A percentile compares a stretch with the other conserved stretches of the same genome.
These are phyloP conservation scores for Macrocentrus cingulum DNA, from an alignment of 1,140 invertebrate genomes.

Conservation along the genomic window DNA sequence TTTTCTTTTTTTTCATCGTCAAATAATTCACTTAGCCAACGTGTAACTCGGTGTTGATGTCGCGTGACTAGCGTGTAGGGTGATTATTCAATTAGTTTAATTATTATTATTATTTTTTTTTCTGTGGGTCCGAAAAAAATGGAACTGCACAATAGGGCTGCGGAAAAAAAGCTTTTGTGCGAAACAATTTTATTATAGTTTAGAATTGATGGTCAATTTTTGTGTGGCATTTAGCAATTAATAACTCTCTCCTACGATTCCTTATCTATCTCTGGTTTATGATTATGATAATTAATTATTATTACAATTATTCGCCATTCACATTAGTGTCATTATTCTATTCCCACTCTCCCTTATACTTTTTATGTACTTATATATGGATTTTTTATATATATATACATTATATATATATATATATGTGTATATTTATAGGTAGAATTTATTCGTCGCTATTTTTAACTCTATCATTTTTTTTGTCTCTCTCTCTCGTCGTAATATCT, in stretches of 20 bases:
- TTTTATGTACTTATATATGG: slow-evolving; percentile 5
- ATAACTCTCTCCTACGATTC: background rate
- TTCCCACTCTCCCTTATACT: background rate
- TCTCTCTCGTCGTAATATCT: slow-evolving; percentile 34
- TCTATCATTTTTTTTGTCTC: slow-evolving; percentile 40
- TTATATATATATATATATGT: background rate
- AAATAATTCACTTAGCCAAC: background rate
- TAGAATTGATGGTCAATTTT: too few species aligned
- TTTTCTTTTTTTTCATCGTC: background rate
- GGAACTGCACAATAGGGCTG: background rate
- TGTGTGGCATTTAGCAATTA: slow-evolving; percentile 31
- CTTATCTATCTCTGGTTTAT: slow-evolving; percentile 18
- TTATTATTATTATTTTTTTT: slow-evolving; percentile 7
- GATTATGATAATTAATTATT: slow-evolving; percentile 30
- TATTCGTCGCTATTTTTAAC: slow-evolving; percentile 33
- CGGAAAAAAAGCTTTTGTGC: background rate
- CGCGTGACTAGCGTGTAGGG: slow-evolving; percentile 17
- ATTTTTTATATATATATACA: background rate
- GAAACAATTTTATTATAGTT: too few species aligned
- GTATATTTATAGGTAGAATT: background rate
- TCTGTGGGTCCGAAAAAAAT: background rate
- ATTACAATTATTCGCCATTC: slow-evolving; percentile 29
- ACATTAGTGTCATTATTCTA: slow-evolving; percentile 34
- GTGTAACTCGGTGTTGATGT: slow-evolving; percentile 14
- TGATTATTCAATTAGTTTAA: too few species aligned